Conservation (phyloP, 2,113 vertebrate genomes). For the Oryzias celebensis region DNA sequence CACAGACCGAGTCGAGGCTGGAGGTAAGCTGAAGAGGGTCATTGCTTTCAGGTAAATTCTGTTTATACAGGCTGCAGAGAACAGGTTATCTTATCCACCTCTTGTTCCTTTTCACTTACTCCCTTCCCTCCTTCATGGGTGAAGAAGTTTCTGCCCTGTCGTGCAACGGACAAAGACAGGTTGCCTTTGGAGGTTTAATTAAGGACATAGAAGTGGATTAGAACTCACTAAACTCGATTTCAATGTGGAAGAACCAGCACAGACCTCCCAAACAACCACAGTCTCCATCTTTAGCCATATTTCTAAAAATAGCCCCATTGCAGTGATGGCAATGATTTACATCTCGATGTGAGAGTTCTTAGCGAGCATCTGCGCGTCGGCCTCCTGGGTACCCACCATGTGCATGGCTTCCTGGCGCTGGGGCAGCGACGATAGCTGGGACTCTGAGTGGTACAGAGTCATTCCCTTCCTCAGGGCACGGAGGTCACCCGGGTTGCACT, state of each 20-base stretch:
- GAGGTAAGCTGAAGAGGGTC: slow-evolving; percentile 51
- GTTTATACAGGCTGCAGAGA: slow-evolving; percentile 34
- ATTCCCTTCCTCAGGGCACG: slow-evolving; percentile 89
- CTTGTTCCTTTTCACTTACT: slow-evolving; percentile 7
- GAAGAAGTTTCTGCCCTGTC: slow-evolving; percentile 21
- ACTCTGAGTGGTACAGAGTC: slow-evolving; percentile 92
- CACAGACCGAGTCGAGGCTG: slow-evolving; percentile 51
- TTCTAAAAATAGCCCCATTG: neutral
- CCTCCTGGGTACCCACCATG: slow-evolving; percentile 78
- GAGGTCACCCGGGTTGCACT: slow-evolving; percentile 85
- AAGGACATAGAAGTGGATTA: slow-evolving; percentile 52
- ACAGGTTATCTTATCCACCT: slow-evolving; percentile 6
- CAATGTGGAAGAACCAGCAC: slow-evolving; percentile 11
- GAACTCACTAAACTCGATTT: slow-evolving; percentile 49
- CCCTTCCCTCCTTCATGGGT: neutral
- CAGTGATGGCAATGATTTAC: neutral
- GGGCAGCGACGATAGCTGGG: slow-evolving; percentile 88
- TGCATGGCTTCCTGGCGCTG: slow-evolving; percentile 89
- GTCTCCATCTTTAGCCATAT: slow-evolving; percentile 7
- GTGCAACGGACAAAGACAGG: slow-evolving; percentile 14
- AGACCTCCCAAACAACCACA: slow-evolving; percentile 6
- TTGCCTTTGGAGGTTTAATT: slow-evolving; percentile 43
- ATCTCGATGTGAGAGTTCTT: no score
- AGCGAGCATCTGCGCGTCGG: slow-evolving; percentile 5
- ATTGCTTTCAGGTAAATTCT: slow-evolving; percentile 57